phyloP scores from a whole-genome alignment of 2,797 vertebrate species.

The Odontamblyopus rebecca region DNA sequence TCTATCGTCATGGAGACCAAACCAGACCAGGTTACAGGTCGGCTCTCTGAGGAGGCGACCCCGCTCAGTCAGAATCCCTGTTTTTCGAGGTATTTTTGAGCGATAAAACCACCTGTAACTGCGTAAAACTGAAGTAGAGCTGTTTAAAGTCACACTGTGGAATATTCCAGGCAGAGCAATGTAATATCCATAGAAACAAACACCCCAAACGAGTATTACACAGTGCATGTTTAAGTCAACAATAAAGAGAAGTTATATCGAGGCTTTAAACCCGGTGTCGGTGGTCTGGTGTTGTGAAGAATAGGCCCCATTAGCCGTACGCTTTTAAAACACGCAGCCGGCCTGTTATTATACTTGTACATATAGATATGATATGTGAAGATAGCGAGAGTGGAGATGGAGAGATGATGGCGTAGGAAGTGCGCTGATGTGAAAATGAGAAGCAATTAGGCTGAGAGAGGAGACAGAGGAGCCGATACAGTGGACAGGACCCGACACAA shows the following conservation, averaged over 20 bases:
- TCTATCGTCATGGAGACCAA: too few species aligned
- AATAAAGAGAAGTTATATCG: not conserved
- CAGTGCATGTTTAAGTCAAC: too few species aligned
- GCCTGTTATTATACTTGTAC: not conserved
- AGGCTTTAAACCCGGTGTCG: not conserved
- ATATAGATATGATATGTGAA: not conserved
- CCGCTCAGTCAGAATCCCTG: too few species aligned
- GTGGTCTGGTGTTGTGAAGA: not conserved
- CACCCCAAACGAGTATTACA: too few species aligned
- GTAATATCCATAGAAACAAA: too few species aligned
- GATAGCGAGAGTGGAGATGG: not conserved
- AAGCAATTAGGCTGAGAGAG: not conserved
- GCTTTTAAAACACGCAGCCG: not conserved
- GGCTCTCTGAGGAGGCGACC: too few species aligned
- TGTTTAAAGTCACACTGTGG: too few species aligned
- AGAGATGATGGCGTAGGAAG: not conserved
- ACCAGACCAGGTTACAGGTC: too few species aligned
- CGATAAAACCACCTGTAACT: too few species aligned
- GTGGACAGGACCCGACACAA: not conserved
- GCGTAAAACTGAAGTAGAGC: too few species aligned
- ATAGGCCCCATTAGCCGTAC: not conserved
- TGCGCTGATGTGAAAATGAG: slow-evolving; percentile 8
- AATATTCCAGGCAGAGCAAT: too few species aligned
- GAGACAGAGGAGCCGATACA: not conserved
- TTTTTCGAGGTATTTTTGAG: too few species aligned